These are phyloP conservation scores for Orycteropus afer DNA, from an alignment of 2,113 vertebrate species.

Conservation along the genomic window DNA sequence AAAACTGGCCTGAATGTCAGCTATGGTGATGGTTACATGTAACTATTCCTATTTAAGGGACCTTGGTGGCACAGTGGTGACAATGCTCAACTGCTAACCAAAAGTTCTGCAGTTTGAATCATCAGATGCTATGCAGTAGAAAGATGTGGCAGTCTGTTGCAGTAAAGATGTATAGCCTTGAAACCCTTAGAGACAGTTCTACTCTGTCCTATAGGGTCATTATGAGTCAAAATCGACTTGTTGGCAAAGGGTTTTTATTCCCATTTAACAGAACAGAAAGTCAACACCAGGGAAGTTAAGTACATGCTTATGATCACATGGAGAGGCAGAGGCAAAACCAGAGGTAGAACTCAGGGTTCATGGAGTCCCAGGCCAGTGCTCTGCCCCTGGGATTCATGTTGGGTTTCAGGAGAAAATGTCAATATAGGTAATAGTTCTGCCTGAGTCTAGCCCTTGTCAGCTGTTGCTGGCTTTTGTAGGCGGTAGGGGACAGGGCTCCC, in stretches of 20 bases:
- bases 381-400: background rate
- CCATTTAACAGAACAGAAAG: background rate
- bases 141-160: too few species aligned
- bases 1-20: background rate
- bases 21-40: too few species aligned
- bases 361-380: background rate
- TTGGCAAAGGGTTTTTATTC: background rate
- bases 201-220: background rate
- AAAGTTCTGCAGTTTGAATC: too few species aligned
- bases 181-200: background rate
- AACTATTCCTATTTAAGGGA: background rate
- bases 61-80: too few species aligned
- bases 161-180: background rate
- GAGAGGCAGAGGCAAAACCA: background rate
- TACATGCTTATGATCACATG: background rate
- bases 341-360: background rate
- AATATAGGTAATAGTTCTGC: background rate
- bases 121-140: too few species aligned
- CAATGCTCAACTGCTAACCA: too few species aligned
- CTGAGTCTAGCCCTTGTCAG: background rate
- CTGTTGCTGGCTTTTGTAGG: background rate
- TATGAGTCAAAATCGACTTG: background rate
- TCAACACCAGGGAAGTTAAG: background rate
- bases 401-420: background rate
- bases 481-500: background rate